Conservation (phyloP, 2,113 vertebrate genomes). For the Pelecanus crispus region DNA sequence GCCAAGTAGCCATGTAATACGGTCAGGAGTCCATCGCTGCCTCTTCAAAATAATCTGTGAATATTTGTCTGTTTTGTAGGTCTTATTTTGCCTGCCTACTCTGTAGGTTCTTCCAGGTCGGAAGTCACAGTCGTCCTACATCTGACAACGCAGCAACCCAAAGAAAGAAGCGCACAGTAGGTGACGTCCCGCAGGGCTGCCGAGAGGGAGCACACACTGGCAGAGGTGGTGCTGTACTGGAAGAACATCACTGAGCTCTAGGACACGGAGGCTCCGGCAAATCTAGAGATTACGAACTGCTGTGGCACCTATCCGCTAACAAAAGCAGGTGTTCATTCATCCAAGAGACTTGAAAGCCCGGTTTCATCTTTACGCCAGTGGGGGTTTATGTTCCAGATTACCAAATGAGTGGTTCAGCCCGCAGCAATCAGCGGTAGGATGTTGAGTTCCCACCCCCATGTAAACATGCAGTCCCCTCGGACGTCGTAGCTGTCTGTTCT, state of each 20-base stretch:
- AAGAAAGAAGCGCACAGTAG: background rate
- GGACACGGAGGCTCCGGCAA: background rate
- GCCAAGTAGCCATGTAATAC: background rate
- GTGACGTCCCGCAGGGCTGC: background rate
- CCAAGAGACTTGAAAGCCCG: background rate
- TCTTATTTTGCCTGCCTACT: background rate
- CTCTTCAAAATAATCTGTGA: background rate
- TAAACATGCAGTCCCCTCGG: background rate
- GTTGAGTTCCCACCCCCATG: background rate
- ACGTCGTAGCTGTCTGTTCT: background rate
- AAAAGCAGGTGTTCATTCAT: background rate
- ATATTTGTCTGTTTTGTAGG: background rate
- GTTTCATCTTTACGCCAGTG: background rate
- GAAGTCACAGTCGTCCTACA: background rate
- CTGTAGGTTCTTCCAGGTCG: background rate
- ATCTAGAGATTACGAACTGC: background rate
- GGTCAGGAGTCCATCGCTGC: background rate
- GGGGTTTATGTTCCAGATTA: background rate
- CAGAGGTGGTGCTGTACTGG: background rate
- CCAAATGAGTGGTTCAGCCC: background rate
- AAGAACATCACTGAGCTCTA: background rate
- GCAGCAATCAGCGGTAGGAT: background rate
- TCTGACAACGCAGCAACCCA: background rate
- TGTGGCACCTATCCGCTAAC: background rate
- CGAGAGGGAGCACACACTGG: background rate